phyloP scores from a whole-genome alignment of 2,113 vertebrate genomes.

The Marmota flaviventris region DNA sequence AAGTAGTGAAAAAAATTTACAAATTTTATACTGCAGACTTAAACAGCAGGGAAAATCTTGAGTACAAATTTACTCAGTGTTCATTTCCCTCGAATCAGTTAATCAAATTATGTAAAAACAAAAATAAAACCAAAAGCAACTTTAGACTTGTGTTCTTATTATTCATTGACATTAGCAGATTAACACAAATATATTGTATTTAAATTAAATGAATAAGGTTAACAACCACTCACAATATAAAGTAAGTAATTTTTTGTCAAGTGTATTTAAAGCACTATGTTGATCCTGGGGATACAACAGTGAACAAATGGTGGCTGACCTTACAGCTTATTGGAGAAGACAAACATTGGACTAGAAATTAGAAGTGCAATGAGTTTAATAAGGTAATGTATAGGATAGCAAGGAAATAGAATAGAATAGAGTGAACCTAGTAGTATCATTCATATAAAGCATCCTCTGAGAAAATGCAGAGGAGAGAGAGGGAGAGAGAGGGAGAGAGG shows the following conservation, averaged over 20 bases:
- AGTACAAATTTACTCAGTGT: background rate
- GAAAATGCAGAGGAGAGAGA: background rate
- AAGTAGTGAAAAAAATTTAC: background rate
- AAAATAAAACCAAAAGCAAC: background rate
- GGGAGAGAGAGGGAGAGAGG: background rate
- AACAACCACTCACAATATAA: background rate
- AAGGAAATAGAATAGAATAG: background rate
- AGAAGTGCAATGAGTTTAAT: background rate
- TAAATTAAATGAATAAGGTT: slow-evolving; percentile 44
- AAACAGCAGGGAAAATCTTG: background rate
- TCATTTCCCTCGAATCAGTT: slow-evolving; percentile 29
- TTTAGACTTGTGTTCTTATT: slow-evolving; percentile 19
- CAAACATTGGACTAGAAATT: slow-evolving; percentile 21
- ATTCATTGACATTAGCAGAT: background rate
- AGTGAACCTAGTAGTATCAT: background rate
- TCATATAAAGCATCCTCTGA: background rate
- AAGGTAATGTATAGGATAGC: background rate
- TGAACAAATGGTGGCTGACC: background rate
- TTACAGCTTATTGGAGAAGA: slow-evolving; percentile 28
- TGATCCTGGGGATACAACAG: background rate
- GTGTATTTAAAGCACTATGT: background rate
- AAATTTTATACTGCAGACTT: background rate
- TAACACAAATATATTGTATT: background rate
- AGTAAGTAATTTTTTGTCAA: background rate
- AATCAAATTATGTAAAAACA: slow-evolving; percentile 5